phyloP scores from a whole-genome alignment of 2,888 invertebrate genomes.

The Drosophila phalerata region DNA sequence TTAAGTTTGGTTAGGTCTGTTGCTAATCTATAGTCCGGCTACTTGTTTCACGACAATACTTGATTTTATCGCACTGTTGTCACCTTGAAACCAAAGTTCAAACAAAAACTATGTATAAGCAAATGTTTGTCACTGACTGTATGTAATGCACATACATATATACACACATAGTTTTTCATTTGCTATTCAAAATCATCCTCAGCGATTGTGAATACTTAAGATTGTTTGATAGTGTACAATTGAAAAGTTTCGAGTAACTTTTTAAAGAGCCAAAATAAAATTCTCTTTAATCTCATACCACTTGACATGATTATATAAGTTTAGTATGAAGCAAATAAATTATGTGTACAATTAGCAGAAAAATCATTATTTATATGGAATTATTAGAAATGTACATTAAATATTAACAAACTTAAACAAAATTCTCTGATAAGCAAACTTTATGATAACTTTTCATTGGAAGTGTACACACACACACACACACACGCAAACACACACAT shows the following conservation, averaged over 20 bases:
- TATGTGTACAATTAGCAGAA: conserved; percentile 9
- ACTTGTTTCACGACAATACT: conserved; percentile 28
- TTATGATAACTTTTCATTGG: conserved; percentile 61
- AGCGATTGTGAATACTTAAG: conserved; percentile 51
- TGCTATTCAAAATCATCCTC: conserved; percentile 19
- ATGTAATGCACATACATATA: conserved; percentile 8
- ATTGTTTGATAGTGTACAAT: conserved; percentile 54
- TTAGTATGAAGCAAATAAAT: conserved; percentile 42
- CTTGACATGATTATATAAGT: conserved; percentile 64
- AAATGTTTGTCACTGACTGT: conserved; percentile 19
- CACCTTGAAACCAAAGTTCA: conserved; percentile 71
- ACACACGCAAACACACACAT: neutral
- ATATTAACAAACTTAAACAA: conserved; percentile 26
- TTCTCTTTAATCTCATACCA: conserved; percentile 34
- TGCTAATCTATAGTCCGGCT: conserved; percentile 37
- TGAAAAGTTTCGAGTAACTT: conserved; percentile 27
- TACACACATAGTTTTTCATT: conserved; percentile 7
- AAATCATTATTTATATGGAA: conserved; percentile 15
- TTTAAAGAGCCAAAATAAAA: conserved; percentile 7
- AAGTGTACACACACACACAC: conserved; percentile 31
- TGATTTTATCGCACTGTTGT: conserved; percentile 65
- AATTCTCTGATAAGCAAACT: conserved; percentile 67
- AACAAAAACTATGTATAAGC: conserved; percentile 27
- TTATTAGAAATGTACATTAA: conserved; percentile 10
- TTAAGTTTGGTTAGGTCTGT: conserved; percentile 33